phyloP scores from a whole-genome alignment of 2,113 vertebrate species.

The Cettia cetti region DNA sequence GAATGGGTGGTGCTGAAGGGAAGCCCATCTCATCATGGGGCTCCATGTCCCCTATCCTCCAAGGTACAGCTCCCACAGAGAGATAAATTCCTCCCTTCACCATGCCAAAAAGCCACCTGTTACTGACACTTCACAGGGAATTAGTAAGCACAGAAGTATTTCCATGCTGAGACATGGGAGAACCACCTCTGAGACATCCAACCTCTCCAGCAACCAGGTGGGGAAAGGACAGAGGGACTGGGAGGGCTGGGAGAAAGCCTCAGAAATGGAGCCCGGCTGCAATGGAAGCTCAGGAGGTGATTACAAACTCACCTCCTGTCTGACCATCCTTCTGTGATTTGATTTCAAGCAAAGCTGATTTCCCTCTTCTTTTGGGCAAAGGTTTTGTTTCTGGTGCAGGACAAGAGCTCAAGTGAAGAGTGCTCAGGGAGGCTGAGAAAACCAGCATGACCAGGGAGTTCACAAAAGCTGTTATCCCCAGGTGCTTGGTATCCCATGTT shows the following conservation, averaged over 20 bases:
- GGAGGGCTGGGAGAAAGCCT: not conserved
- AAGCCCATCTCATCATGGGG: not conserved
- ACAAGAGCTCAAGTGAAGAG: not conserved
- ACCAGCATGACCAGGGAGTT: not conserved
- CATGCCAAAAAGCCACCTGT: not conserved
- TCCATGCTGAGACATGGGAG: not conserved
- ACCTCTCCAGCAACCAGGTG: not conserved
- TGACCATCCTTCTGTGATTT: not conserved
- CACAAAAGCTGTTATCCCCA: not conserved
- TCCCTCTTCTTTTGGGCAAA: not conserved
- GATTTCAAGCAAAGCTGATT: not conserved
- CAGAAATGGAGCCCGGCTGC: not conserved
- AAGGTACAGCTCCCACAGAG: not conserved
- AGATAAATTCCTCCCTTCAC: not conserved
- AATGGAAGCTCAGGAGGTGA: not conserved
- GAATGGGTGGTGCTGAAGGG: not conserved
- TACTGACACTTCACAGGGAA: not conserved
- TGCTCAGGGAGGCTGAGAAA: not conserved
- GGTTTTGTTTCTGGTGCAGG: not conserved
- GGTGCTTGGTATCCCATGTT: not conserved
- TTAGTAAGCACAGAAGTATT: not conserved
- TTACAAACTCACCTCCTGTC: not conserved
- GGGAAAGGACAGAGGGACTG: not conserved
- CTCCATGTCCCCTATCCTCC: not conserved
- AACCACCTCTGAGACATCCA: not conserved